phyloP scores from a whole-genome alignment of 2,888 invertebrate genomes.

The Ischnura elegans region DNA sequence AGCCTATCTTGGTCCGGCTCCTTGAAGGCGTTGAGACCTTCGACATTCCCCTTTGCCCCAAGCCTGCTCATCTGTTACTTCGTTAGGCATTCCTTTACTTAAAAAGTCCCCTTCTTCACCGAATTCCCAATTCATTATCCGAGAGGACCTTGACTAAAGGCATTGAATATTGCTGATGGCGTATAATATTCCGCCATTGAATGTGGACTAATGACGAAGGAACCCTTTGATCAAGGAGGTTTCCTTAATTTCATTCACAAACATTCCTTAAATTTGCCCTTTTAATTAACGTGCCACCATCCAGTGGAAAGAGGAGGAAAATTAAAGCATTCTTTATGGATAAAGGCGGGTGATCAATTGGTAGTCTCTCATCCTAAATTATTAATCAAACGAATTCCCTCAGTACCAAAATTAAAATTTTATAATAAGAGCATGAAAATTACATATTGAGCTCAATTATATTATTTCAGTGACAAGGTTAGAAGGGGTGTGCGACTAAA shows the following conservation, averaged over 20 bases:
- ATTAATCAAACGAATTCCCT: conserved; percentile 21
- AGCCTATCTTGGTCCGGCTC: background rate
- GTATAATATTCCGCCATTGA: conserved; percentile 26
- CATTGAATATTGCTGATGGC: conserved; percentile 19
- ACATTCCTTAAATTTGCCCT: conserved; percentile 27
- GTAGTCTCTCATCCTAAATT: background rate
- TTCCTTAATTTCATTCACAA: conserved; percentile 33
- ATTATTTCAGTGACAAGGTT: background rate
- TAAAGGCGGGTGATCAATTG: background rate
- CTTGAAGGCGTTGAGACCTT: background rate
- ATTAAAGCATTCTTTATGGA: conserved; percentile 3
- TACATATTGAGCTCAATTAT: background rate
- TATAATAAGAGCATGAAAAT: conserved; percentile 23
- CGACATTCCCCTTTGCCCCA: background rate
- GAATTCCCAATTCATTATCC: conserved; percentile 42
- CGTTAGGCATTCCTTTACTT: conserved; percentile 23
- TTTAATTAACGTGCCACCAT: conserved; percentile 39
- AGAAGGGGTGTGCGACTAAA: background rate
- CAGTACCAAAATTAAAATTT: background rate
- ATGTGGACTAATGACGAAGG: conserved; percentile 40
- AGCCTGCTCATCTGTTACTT: conserved; percentile 13
- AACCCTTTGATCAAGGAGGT: background rate
- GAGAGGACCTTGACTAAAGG: conserved; percentile 30
- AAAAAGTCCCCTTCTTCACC: background rate
- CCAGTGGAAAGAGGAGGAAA: background rate